Evolutionary conservation across 2,888 invertebrate species (phyloP), one percentile per base, ranked within the genome.

Genomic region (Timema podura): DNA sequence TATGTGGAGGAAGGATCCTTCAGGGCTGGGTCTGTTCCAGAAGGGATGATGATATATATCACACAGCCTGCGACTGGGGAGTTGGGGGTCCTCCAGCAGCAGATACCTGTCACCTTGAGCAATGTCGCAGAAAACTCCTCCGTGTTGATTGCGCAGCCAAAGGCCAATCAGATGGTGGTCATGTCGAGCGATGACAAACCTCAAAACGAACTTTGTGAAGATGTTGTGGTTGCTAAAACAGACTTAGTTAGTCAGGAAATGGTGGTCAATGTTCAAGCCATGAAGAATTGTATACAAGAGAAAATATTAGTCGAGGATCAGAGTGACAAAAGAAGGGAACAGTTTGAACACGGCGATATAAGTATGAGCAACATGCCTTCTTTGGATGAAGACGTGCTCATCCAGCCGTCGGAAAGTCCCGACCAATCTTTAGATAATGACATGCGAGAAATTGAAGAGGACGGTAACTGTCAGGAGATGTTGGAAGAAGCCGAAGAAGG

Each of bases 1-100:
- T 85, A 86, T 68, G 72, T 71, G 10, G 71, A 72, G 57, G 71
- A 65, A 8, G 68, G 68, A 57, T 68, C 61, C 51, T 65, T n/a
- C 46, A 59, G 48, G 51, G 71, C 57, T n/a, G 30, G 30, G 30
- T 30, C 30, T 30, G 30, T 30, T 30, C 30, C 30, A 30, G 70
- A 71, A 48, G 64, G 66, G 5, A 61, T 71, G 30, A 71, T 71
- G 71, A 69, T 69, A 48, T 67, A 69, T 10, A 71, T 71, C 47
- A 54, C 71, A 49, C 66, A 61, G 54, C 69, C 71, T 9, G 66
- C 61, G 16, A 67, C 66, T 44, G 61, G 30, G 61, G 61, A 61
- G 11, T 44, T 61, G 61, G n/a, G 61, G 11, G 45, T 61, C 13
- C 30, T 61, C 30, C 61, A 61, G 61, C 61, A 61, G 11, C 30